Evolutionary conservation across 2,797 vertebrate genomes (phyloP), one percentile per base, ranked within the genome.

Genomic region (Trachops cirrhosus): DNA sequence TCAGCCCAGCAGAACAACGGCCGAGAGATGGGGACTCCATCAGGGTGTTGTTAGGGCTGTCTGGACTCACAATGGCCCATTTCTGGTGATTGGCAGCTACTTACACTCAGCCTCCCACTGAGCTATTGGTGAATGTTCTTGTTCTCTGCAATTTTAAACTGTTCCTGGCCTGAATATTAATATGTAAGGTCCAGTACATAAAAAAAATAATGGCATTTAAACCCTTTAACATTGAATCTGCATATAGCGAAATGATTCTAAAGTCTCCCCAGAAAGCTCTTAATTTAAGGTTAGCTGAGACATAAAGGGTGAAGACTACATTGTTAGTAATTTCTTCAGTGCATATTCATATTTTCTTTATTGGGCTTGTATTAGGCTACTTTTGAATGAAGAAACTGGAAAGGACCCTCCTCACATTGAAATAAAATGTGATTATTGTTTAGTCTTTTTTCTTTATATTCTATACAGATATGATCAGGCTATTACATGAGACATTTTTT

Each of bases 91-190:
- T 97, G 97, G 92, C 96, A 95, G 96, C 92, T 89, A 18, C 87
- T 89, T 88, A 73, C 46, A n/a, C 74, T 52, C 91, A 73, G 95
- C 95, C 93, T 89, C 97, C 97, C 34, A 44, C 95, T 94, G 97
- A 73, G 97, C 96, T 88, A 82, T 87, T 91, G 96, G 89, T 5
- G 78, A 92, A 86, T 8, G 15, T 62, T 85, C 92, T 44, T 70
- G 92, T 46, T 95, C 96, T 82, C 78, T 91, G 93, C 74, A 37
- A 85, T 77, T 85, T 83, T 73, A 91, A 86, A 82, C 96, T 41
- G 89, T n/a, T 95, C 94, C 89, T 86, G 94, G 95, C 93, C 97
- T 97, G 96, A 96, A 97, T 97, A 68, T 95, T 93, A 96, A 97
- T 94, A 77, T 32, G 73, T 32, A 87, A 92, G 88, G 95, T 92